A percentile compares a stretch with the other conserved stretches of the same genome.
These are phyloP conservation scores for Xanthorhoe spadicearia DNA, from an alignment of 2,888 invertebrate genomes.

Conservation along the genomic window DNA sequence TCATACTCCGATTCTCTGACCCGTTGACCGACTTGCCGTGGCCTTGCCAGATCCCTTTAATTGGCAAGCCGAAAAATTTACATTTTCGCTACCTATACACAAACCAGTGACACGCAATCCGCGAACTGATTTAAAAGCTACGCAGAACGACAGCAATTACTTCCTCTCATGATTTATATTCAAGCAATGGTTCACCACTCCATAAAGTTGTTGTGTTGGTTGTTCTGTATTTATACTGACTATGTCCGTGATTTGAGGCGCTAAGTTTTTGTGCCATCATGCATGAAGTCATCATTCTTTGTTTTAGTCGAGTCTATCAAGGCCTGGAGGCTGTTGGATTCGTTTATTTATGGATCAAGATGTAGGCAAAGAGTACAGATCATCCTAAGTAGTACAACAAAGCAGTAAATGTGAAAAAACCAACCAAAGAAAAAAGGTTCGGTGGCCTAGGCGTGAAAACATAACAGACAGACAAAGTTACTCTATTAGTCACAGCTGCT, in stretches of 20 bases:
- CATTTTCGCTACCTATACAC: conserved; percentile 50
- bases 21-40: conserved; percentile 76
- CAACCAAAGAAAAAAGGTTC: too few relatives aligned
- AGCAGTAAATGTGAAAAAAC: background rate
- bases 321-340: background rate
- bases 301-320: conserved; percentile 6
- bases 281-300: conserved; percentile 14
- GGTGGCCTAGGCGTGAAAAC: too few relatives aligned
- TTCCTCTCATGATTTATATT: conserved; percentile 30
- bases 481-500: too few relatives aligned
- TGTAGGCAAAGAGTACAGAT: background rate
- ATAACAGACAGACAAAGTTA: too few relatives aligned
- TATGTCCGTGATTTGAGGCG: conserved; percentile 36
- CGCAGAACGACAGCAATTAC: conserved; percentile 20
- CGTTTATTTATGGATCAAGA: background rate
- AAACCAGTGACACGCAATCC: conserved; percentile 54
- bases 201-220: conserved; percentile 15
- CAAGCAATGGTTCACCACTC: conserved; percentile 16
- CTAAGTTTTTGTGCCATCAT: conserved; percentile 18
- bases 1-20: conserved; percentile 73
- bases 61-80: conserved; percentile 63
- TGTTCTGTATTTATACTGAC: conserved; percentile 28
- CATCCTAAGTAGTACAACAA: background rate
- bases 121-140: conserved; percentile 32
- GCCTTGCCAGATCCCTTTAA: conserved; percentile 68